Evolutionary conservation across 2,113 vertebrate genomes (phyloP), one percentile per base, ranked within the genome.

Genomic region (Tricholaema leucomelas): DNA sequence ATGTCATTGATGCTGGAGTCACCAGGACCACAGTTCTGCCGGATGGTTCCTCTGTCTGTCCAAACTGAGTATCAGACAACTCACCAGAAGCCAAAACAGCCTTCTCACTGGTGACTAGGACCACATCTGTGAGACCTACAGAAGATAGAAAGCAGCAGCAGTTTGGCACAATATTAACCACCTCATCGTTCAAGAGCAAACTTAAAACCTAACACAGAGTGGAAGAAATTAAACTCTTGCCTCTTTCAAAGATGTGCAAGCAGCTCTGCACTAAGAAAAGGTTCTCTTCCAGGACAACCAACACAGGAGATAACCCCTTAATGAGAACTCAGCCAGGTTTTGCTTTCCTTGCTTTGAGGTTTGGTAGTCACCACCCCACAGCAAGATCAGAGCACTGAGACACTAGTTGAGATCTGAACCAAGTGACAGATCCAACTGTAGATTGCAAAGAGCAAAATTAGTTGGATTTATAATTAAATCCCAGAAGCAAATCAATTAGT

Each of bases 41-140:
- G 60, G 85, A 58, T 7, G 58, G 42, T 42, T 96, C 96, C 81
- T 96, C 92, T 25, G 36, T 81, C 82, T 88, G 77, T 36, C 92
- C 97, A 70, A 92, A 16, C 14, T 79, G 79, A 5, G 90, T 91
- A 83, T 94, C 77, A 14, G 93, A 44, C 44, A 92, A 65, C 11
- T n/a, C 87, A 50, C 38, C 65, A 77, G 85, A 12, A 36, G 92
- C 83, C 21, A 80, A 56, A 42, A 72, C 42, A 35, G 69, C 66
- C 12, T 96, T 78, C 74, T 97, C 96, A 12, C 63, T 33, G 48
- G 67, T 74, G 40, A 46, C 28, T 44, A 86, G 55, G 58, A 93
- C 75, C 31, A 69, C 54, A 21, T 67, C 95, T 5, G 71, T 3
- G 44, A 94, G 48, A 44, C 61, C 78, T 84, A 9, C 9, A 70